phyloP scores from a whole-genome alignment of 2,888 invertebrate species.

The Pheosia tremula region DNA sequence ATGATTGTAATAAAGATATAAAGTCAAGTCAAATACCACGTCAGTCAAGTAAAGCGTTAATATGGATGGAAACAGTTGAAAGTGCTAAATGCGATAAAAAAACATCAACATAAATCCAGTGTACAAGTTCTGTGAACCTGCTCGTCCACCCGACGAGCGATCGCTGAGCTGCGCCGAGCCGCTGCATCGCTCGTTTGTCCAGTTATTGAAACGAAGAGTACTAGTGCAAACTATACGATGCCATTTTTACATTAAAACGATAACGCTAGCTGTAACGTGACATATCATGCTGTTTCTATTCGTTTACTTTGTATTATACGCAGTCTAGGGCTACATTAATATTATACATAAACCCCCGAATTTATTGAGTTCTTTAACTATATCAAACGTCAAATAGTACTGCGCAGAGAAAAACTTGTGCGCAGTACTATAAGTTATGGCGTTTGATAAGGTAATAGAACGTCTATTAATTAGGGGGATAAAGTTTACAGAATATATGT shows the following conservation, averaged over 20 bases:
- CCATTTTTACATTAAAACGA: constrained; percentile 51
- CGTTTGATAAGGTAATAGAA: too few relatives aligned
- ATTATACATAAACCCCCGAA: background rate
- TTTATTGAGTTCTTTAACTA: too few relatives aligned
- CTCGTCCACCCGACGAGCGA: background rate
- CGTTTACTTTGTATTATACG: background rate
- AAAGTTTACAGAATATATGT: too few relatives aligned
- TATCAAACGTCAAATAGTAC: too few relatives aligned
- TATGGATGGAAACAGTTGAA: background rate
- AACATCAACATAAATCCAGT: too few relatives aligned
- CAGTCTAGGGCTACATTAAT: background rate
- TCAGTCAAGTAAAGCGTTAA: background rate
- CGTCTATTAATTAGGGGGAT: too few relatives aligned
- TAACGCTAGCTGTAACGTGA: constrained; percentile 59
- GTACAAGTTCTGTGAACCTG: too few relatives aligned
- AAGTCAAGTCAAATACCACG: background rate
- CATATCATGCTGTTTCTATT: constrained; percentile 60
- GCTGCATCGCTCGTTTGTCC: constrained; percentile 51
- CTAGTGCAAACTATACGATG: constrained; percentile 52
- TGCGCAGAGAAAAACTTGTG: too few relatives aligned
- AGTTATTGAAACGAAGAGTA: constrained; percentile 49
- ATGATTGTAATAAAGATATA: too few relatives aligned
- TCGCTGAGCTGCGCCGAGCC: constrained; percentile 26
- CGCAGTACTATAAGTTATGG: too few relatives aligned
- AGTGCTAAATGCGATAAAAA: background rate